Evolutionary conservation across 2,113 vertebrate species (phyloP).

Genomic region (Mustela lutreola): DNA sequence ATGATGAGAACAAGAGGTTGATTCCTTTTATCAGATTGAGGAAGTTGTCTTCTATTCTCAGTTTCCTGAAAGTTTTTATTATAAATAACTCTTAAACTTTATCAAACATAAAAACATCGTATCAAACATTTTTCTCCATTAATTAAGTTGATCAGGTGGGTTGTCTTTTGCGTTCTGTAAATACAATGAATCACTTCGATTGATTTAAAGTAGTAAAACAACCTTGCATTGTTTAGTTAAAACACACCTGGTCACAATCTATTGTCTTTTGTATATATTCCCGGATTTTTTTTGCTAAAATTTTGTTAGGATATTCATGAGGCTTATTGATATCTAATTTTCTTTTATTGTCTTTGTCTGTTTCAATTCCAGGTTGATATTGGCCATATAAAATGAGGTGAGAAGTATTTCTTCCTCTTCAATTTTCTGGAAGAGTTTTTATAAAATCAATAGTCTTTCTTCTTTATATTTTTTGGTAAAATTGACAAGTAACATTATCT

Average conservation of each 20-base stretch:
- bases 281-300: not conserved
- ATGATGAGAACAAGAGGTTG: not conserved
- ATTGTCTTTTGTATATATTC: not conserved
- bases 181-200: not conserved
- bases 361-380: not conserved
- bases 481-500: not conserved
- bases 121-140: not conserved
- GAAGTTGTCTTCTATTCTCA: not conserved
- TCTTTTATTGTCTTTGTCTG: not conserved
- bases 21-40: not conserved
- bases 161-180: not conserved
- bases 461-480: not conserved
- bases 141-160: not conserved
- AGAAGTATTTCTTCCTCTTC: not conserved
- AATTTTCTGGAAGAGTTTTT: not conserved
- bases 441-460: not conserved
- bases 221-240: not conserved
- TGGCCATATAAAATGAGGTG: not conserved
- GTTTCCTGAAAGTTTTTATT: not conserved
- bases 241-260: not conserved
- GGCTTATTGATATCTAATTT: not conserved
- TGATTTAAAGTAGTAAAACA: not conserved
- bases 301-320: not conserved
- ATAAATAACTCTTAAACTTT: not conserved
- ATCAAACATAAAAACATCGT: not conserved